phyloP scores from a whole-genome alignment of 2,797 vertebrate species.

The Potorous gilbertii region DNA sequence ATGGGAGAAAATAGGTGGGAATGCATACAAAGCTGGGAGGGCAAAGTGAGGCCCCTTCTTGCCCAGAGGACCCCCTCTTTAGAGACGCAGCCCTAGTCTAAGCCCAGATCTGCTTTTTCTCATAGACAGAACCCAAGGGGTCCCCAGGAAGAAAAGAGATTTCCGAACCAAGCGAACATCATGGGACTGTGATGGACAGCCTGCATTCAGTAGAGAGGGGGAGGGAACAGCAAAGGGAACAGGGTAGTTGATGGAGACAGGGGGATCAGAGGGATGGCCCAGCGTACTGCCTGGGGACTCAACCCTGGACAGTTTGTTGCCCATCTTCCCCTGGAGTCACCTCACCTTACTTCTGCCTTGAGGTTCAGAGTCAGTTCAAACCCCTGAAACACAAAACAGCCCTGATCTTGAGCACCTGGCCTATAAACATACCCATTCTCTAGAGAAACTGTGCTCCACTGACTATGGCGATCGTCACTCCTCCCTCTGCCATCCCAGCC shows the following conservation, averaged over 20 bases:
- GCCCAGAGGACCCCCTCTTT: constrained; percentile 30
- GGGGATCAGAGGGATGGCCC: neutral
- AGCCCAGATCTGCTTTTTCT: neutral
- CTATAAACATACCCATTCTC: neutral
- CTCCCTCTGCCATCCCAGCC: neutral
- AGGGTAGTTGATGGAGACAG: neutral
- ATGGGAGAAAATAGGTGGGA: rapidly evolving
- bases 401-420: neutral
- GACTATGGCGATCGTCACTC: too few species aligned
- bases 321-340: neutral
- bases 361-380: constrained; percentile 84
- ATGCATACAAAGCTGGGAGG: rapidly evolving
- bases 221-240: neutral
- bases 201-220: neutral
- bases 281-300: neutral
- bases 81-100: neutral
- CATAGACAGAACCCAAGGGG: neutral
- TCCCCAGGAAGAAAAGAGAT: neutral
- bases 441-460: neutral
- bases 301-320: too few species aligned
- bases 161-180: neutral
- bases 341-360: constrained; percentile 87
- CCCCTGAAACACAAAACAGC: constrained; percentile 81
- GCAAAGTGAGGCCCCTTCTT: neutral
- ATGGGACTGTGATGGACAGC: neutral